Percentiles rank a stretch among this genome's conserved stretches.
Conservation (phyloP, 1,140 invertebrate genomes). For the Drosophila mayri region DNA sequence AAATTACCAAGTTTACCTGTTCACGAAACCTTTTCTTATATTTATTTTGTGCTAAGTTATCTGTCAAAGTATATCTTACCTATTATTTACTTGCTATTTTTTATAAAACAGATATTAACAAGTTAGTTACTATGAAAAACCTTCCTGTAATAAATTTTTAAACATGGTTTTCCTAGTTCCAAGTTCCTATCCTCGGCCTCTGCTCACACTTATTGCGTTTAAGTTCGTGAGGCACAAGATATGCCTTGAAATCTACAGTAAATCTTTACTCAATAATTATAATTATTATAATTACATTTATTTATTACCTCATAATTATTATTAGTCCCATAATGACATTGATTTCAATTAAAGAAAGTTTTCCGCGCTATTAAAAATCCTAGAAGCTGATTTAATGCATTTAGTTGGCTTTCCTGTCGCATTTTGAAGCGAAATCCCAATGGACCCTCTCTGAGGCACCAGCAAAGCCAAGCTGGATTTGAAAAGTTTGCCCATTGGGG, state of each 20-base stretch:
- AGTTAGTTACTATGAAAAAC: background rate
- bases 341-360: background rate
- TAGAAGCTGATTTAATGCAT: background rate
- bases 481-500: constrained; percentile 49
- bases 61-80: background rate
- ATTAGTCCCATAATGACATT: no score
- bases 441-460: constrained; percentile 3
- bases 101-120: background rate
- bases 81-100: background rate
- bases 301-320: no score
- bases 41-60: background rate
- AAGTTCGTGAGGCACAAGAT: no score
- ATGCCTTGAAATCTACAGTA: no score
- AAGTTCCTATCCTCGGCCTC: no score
- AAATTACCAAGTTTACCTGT: no score
- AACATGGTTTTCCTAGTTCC: no score
- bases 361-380: background rate
- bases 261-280: no score
- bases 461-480: constrained; percentile 36
- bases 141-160: no score
- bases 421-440: background rate
- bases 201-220: no score
- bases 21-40: background rate
- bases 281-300: no score
- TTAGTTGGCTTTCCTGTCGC: background rate